Evolutionary conservation across 2,797 vertebrate genomes (phyloP).

Genomic region (Linurgus olivaceus): DNA sequence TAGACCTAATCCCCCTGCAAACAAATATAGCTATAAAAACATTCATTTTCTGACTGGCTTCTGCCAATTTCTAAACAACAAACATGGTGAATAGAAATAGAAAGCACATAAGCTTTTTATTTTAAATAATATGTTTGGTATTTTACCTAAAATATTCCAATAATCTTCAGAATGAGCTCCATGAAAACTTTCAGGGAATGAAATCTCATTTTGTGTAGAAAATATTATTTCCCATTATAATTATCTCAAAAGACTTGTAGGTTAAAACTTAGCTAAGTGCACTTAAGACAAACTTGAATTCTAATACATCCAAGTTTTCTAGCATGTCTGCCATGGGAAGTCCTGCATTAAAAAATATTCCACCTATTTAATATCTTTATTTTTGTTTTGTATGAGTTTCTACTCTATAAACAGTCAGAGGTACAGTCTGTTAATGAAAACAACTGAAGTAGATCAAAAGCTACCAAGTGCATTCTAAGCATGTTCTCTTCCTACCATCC

Average conservation of each 20-base stretch:
- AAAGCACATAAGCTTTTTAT: neutral
- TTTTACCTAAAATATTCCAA: neutral
- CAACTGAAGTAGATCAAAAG: neutral
- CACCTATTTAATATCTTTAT: neutral
- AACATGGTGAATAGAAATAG: neutral
- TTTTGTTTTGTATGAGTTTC: neutral
- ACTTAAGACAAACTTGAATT: neutral
- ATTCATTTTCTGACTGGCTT: neutral
- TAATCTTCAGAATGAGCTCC: neutral
- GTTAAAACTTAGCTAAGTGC: neutral
- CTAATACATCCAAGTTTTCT: neutral
- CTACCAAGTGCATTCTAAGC: neutral
- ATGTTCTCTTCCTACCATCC: neutral
- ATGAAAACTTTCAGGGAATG: neutral
- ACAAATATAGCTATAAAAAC: neutral
- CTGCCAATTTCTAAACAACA: neutral
- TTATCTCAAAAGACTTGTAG: neutral
- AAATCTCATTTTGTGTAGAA: neutral
- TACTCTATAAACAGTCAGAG: neutral
- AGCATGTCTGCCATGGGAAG: neutral
- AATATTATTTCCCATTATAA: neutral
- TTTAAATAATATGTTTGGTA: neutral
- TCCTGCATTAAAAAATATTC: neutral
- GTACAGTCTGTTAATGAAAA: neutral
- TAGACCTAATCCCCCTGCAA: neutral